Base-by-base conservation (phyloP, 2,113 vertebrate species). In the Morone saxatilis region DNA sequence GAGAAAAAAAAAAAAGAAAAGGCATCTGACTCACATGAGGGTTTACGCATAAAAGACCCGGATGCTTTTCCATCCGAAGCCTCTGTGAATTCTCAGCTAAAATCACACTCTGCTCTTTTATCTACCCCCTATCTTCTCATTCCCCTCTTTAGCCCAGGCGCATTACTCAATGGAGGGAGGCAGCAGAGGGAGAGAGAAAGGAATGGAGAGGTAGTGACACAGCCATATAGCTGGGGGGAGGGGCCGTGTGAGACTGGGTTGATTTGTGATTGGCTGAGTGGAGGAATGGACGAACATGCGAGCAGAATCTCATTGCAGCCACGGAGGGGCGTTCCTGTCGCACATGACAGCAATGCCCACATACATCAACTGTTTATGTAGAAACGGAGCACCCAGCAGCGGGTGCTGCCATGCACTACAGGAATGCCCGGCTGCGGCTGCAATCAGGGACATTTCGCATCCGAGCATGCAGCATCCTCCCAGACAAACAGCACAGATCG, bases 11-110 rank as follows among this genome's bases (percentile, higher is more conserved):
- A 25, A 71, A 5, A 12, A 66, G 82, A 86, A 86, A 72, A 83
- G 17, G 22, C 53, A 57, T 65, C 54, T 53, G 83, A 96, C 95
- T 96, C 93, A 96, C 95, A 67, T 96, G 95, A 80, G 95, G 95
- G 66, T 94, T 93, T 82, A 78, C 90, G 71, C 41, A 76, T 62
- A 90, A 50, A 81, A 41, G 83, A 56, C 61, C 86, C 0, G 14
- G 69, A 43, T 81, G 84, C 85, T 85, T 93, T 80, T 90, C 93
- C 91, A 92, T 92, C 36, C 38, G 50, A 71, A 65, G 9, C 31
- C 38, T 81, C 53, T 59, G 2, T 51, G 40, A 45, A 79, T 68
- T 70, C 40, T 62, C 25, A 5, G 59, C 62, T 62, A 77, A 78
- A 78, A 76, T 6, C 43, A 36, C 59, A 7, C 53, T 66, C 19